A percentile compares a stretch with the other conserved stretches of the same genome.
Conservation (phyloP, 2,113 vertebrate species). For the Oreotrochilus melanogaster region DNA sequence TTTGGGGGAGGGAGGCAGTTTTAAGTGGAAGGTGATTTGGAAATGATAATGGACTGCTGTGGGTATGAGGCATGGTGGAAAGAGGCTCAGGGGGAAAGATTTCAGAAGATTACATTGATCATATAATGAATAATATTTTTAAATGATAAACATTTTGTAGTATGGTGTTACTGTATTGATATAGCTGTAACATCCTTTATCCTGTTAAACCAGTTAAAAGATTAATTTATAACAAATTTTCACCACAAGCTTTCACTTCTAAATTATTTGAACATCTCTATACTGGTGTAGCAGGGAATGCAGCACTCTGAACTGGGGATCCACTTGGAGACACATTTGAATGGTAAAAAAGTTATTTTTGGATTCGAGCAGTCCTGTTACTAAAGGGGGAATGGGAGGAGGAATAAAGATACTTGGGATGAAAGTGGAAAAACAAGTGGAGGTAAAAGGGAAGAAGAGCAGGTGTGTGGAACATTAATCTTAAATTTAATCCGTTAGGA, state of each 20-base stretch:
- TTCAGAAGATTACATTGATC: background rate
- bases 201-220: background rate
- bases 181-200: background rate
- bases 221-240: background rate
- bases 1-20: background rate
- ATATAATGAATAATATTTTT: background rate
- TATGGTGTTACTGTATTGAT: background rate
- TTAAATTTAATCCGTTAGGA: background rate
- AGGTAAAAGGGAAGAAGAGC: background rate
- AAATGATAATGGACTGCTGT: background rate
- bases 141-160: background rate
- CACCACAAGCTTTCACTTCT: background rate
- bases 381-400: background rate
- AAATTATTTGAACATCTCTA: background rate
- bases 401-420: background rate
- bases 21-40: background rate
- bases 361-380: background rate
- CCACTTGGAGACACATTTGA: background rate
- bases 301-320: background rate
- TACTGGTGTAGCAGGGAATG: background rate
- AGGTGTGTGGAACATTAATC: background rate
- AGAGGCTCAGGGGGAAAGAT: background rate
- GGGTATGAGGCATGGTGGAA: background rate
- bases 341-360: background rate
- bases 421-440: background rate